Conservation (phyloP, 2,113 vertebrate genomes). For the Hippocampus comes region DNA sequence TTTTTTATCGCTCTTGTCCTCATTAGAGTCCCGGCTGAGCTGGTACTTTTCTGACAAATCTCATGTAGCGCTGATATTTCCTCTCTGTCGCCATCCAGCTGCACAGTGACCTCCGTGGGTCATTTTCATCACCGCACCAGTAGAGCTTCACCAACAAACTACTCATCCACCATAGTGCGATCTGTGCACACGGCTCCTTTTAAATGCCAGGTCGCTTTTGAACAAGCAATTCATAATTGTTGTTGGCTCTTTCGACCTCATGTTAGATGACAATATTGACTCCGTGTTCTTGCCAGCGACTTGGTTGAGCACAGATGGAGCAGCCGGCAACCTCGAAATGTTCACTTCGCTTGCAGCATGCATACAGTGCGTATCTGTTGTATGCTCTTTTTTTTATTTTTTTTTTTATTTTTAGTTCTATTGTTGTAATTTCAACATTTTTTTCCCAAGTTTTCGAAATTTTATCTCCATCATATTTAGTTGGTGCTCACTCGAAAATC, state of each 20-base stretch:
- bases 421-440: too few relatives aligned
- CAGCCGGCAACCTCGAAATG: too few relatives aligned
- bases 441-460: too few relatives aligned
- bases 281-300: background rate
- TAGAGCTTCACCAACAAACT: background rate
- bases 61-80: too few relatives aligned
- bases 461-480: too few relatives aligned
- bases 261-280: background rate
- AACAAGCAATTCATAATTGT: background rate
- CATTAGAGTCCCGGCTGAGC: background rate
- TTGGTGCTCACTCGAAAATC: background rate
- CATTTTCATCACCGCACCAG: background rate
- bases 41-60: too few relatives aligned
- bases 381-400: too few relatives aligned
- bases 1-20: background rate
- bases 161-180: background rate
- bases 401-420: too few relatives aligned
- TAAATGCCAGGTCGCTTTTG: background rate
- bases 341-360: too few relatives aligned
- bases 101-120: background rate
- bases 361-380: too few relatives aligned
- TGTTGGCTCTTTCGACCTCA: background rate
- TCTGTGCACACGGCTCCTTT: background rate
- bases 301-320: too few relatives aligned
- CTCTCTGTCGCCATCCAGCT: background rate